Base-by-base conservation (phyloP, 1,140 invertebrate genomes). In the Dysdera silvatica region DNA sequence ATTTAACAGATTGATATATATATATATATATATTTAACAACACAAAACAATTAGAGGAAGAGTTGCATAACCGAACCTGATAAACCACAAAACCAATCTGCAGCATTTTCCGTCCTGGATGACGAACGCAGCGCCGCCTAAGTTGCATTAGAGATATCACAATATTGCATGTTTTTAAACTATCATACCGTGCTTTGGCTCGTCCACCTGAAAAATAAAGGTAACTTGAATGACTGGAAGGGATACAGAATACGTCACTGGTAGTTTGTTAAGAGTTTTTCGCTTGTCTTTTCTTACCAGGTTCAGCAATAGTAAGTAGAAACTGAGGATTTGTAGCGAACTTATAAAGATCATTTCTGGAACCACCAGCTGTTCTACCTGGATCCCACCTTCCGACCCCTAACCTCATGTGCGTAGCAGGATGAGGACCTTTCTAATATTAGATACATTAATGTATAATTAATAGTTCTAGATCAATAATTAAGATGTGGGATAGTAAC, bases 241-340 rank as follows among this genome's bases (percentile, higher is more conserved):
- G n/a, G n/a, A n/a, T n/a, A n/a, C n/a, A n/a, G n/a, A n/a, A n/a
- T n/a, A n/a, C n/a, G n/a, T n/a, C n/a, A n/a, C n/a, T n/a, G n/a
- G n/a, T n/a, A n/a, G n/a, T n/a, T n/a, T n/a, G n/a, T n/a, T n/a
- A n/a, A n/a, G n/a, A n/a, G n/a, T n/a, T n/a, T n/a, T n/a, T n/a
- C n/a, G n/a, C n/a, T n/a, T n/a, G n/a, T n/a, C n/a, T n/a, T 76
- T 71, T 67, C 76, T 10, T n/a, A 37, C 35, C 35, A 37, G 35
- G n/a, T 37, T 1, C 35, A 37, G 2, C 12, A n/a, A 37, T 40
- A 12, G 72, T 74, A 1, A 80, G 67, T 6, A 76, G 65, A 67
- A 74, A 81, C 58, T 81, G 80, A 6, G 80, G 80, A 68, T 82
- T 82, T 18, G 72, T 76, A 4, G 78, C 74, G 73, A 76, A 78